phyloP scores from a whole-genome alignment of 2,113 vertebrate species.

The Rutilus rutilus region DNA sequence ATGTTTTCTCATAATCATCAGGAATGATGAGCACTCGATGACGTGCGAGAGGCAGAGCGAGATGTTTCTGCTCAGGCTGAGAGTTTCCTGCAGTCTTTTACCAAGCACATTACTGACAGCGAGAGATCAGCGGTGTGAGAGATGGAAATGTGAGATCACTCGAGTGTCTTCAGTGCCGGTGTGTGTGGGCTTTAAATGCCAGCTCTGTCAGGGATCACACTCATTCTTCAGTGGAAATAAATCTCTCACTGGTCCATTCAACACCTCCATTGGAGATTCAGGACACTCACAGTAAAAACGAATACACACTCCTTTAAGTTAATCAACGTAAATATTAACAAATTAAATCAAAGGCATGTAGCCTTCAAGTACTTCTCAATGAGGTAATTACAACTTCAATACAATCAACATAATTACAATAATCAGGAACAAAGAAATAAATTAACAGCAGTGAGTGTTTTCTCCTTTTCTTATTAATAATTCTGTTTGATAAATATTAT shows the following conservation, averaged over 20 bases:
- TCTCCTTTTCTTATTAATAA: background rate
- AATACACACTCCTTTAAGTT: background rate
- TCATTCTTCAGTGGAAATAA: slow-evolving; percentile 28
- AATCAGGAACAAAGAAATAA: background rate
- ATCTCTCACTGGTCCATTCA: background rate
- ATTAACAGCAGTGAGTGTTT: background rate
- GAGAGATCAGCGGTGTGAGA: slow-evolving; percentile 19
- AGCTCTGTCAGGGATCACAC: slow-evolving; percentile 23
- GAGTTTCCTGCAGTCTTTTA: background rate
- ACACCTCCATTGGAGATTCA: background rate
- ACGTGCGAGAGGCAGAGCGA: background rate
- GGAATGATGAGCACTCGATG: background rate
- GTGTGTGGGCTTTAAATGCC: slow-evolving; percentile 34
- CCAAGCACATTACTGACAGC: slow-evolving; percentile 19
- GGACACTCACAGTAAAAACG: background rate
- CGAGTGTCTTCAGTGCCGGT: slow-evolving; percentile 7
- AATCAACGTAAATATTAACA: background rate
- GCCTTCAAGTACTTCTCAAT: background rate
- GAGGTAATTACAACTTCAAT: background rate
- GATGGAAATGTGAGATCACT: slow-evolving; percentile 29
- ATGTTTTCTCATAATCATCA: background rate
- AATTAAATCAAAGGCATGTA: background rate
- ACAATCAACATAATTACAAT: background rate
- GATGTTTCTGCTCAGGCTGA: background rate
- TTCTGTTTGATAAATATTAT: background rate